A percentile compares a stretch with the other conserved stretches of the same genome.
phyloP scores from a whole-genome alignment of 2,797 vertebrate genomes.

The Hydrocynus forskahlii region DNA sequence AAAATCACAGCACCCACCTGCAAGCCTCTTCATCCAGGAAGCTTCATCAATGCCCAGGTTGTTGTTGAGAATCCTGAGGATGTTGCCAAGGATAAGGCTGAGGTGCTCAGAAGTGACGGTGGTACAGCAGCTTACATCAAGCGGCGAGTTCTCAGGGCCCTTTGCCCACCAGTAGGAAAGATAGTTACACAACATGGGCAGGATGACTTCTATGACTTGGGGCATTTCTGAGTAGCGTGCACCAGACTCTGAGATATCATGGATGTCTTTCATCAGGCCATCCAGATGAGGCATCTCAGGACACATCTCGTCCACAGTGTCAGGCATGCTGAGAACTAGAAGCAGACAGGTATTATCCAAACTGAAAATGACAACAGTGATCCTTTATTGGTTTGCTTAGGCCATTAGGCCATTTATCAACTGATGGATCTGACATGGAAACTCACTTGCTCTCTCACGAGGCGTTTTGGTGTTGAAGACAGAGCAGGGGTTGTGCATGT shows the following conservation, averaged over 20 bases:
- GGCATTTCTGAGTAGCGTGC: slow-evolving; percentile 98
- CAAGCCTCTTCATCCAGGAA: slow-evolving; percentile 99
- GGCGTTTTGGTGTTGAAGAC: slow-evolving; percentile 97
- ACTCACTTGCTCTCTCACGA: slow-evolving; percentile 94
- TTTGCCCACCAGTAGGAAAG: slow-evolving; percentile 98
- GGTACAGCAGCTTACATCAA: slow-evolving; percentile 85
- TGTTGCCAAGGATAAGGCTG: slow-evolving; percentile 93
- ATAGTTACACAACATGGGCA: slow-evolving; percentile 98
- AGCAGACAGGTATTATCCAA: slow-evolving; percentile 1
- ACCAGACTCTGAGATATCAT: slow-evolving; percentile 91
- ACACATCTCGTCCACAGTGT: slow-evolving; percentile 94
- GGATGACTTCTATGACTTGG: slow-evolving; percentile 94
- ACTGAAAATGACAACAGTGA: neutral
- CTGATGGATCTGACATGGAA: neutral
- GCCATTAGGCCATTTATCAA: neutral
- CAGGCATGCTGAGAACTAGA: slow-evolving; percentile 96
- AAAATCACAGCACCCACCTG: slow-evolving; percentile 73
- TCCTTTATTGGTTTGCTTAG: neutral
- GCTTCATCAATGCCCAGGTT: slow-evolving; percentile 97
- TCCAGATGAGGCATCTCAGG: slow-evolving; percentile 91
- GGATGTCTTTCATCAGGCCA: slow-evolving; percentile 91
- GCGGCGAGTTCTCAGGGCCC: slow-evolving; percentile 86
- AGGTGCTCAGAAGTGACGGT: slow-evolving; percentile 94
- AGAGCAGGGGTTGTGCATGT: slow-evolving; percentile 91
- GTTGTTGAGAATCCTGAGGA: slow-evolving; percentile 97